Base-by-base conservation (phyloP, 2,113 vertebrate genomes). In the Capreolus pygargus region DNA sequence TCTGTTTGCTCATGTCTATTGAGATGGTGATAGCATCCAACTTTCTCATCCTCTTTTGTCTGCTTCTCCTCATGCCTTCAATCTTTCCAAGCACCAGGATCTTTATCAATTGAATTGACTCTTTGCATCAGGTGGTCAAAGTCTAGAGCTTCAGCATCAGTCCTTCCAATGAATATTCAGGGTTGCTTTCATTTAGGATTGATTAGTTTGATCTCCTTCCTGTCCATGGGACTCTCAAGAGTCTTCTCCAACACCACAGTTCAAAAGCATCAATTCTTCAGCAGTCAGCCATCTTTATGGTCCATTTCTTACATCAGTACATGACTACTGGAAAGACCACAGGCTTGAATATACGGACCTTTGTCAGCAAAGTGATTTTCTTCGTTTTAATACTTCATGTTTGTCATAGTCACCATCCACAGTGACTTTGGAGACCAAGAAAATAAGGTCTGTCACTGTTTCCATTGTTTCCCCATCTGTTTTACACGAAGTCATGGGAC, bases 1-100 rank as follows among this genome's bases (percentile, higher is more conserved):
- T n/a, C 61, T 67, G 16, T 67, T 67, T 67, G 64, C 33, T 67
- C 64, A n/a, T n/a, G 16, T n/a, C 64, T 33, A 67, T 5, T n/a
- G 64, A 67, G 33, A n/a, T n/a, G 33, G 15, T n/a, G 64, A 67
- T n/a, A n/a, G 64, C 16, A 67, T n/a, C 64, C 64, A 19, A n/a
- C 4, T 4, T 5, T n/a, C 16, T 67, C 64, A n/a, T 67, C 64
- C 16, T n/a, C 64, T 67, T 33, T 67, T 3, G 0, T 19, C 9
- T 0, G 16, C 33, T 67, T 67, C 33, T 67, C 16, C 33, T 67
- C 64, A 67, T 36, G 64, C 2, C 17, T 67, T 36, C n/a, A 36
- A 1, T 67, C 17, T 67, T 67, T 67, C 64, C 64, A 36, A 67
- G 33, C 64, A 67, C 17, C 17, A 36, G 33, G 33, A 67, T 67